Evolutionary conservation across 2,797 vertebrate species (phyloP).

Genomic region (Peromyscus aztecus): DNA sequence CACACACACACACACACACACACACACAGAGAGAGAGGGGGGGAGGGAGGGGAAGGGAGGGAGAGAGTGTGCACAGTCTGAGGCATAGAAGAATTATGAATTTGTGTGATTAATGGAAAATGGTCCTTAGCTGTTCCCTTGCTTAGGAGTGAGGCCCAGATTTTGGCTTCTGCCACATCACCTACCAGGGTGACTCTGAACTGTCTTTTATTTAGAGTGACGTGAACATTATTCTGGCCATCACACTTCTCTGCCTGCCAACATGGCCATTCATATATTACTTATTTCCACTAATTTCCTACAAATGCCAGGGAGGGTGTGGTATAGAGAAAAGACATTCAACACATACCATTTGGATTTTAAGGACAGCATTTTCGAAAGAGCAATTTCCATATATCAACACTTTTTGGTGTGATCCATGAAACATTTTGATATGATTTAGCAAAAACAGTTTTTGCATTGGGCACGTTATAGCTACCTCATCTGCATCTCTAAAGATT

Average conservation of each 20-base stretch:
- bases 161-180: not conserved
- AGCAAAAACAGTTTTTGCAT: conserved; percentile 89
- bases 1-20: no score
- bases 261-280: conserved; percentile 72
- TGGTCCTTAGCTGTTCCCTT: not conserved
- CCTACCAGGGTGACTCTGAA: conserved; percentile 44
- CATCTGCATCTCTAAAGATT: conserved; percentile 89
- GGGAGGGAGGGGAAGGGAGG: not conserved
- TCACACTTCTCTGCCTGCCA: conserved; percentile 60
- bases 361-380: conserved; percentile 87
- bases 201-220: conserved; percentile 72
- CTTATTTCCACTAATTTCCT: conserved; percentile 84
- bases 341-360: conserved; percentile 86
- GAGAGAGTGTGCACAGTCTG: not conserved
- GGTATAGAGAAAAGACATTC: conserved; percentile 78
- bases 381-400: conserved; percentile 89
- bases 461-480: conserved; percentile 83
- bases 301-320: conserved; percentile 82
- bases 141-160: not conserved
- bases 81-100: conserved; percentile 32
- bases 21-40: not conserved
- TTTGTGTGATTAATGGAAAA: conserved; percentile 45
- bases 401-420: conserved; percentile 87
- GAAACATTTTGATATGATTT: conserved; percentile 91
- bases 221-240: conserved; percentile 68